These are phyloP conservation scores for Potorous gilbertii DNA, from an alignment of 2,797 vertebrate species.

Conservation along the genomic window DNA sequence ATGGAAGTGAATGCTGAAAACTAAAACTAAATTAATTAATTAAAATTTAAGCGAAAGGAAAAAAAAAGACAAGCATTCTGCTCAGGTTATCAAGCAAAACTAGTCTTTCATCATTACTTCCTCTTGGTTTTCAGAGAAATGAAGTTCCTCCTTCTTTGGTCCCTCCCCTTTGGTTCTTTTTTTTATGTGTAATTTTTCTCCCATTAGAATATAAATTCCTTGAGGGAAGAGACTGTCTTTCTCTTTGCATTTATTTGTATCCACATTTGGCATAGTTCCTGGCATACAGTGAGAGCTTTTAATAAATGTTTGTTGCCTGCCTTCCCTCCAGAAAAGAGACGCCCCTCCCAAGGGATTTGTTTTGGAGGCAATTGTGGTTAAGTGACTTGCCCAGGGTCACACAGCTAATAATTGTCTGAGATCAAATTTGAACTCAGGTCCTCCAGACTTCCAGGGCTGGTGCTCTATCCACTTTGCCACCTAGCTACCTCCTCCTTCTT, in stretches of 20 bases:
- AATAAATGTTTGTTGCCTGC: not conserved
- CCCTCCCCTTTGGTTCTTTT: not conserved
- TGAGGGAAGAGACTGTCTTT: not conserved
- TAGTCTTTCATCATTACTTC: conserved; percentile 64
- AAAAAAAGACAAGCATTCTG: not conserved
- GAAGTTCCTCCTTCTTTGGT: conserved; percentile 10
- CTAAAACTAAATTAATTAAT: too few relatives aligned
- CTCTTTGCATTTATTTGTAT: not conserved
- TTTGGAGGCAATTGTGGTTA: too few relatives aligned
- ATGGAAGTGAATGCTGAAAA: too few relatives aligned
- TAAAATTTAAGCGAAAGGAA: too few relatives aligned
- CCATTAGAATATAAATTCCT: not conserved
- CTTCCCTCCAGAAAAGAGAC: not conserved
- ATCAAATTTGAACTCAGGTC: too few relatives aligned
- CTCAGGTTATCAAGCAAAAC: not conserved
- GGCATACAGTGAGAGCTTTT: not conserved
- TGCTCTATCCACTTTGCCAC: too few relatives aligned
- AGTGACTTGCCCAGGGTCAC: too few relatives aligned
- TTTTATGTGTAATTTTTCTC: not conserved
- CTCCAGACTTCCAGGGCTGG: too few relatives aligned
- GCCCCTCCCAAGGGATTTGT: not conserved
- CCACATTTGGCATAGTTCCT: not conserved
- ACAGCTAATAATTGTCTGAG: too few relatives aligned
- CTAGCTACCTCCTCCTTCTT: too few relatives aligned
- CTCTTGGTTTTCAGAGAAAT: conserved; percentile 73